Conservation (phyloP, 2,888 invertebrate genomes). For the Cinara cedri region DNA sequence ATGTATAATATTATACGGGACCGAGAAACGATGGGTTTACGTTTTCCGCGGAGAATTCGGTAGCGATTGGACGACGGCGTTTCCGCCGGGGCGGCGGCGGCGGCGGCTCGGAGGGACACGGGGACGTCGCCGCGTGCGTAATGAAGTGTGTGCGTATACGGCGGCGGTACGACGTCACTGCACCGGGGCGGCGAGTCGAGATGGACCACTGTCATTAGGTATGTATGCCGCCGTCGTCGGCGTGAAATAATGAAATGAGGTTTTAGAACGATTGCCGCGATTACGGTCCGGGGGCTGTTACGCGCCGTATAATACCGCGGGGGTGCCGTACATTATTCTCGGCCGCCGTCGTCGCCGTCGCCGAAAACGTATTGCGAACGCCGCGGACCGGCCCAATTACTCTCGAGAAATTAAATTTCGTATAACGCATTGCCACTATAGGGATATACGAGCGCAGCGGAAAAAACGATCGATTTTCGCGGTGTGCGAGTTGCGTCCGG, state of each 20-base stretch:
- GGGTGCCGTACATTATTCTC: slow-evolving; percentile 1
- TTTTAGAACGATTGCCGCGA: slow-evolving; percentile 36
- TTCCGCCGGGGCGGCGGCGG: not conserved
- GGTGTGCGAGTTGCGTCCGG: too few relatives aligned
- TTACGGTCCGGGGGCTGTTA: slow-evolving; percentile 31
- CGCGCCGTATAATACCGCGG: too few relatives aligned
- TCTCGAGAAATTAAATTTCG: slow-evolving; percentile 30
- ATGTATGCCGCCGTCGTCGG: too few relatives aligned
- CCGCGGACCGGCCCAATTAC: slow-evolving; percentile 19
- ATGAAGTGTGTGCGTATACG: slow-evolving; percentile 18
- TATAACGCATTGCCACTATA: too few relatives aligned
- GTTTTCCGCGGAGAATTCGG: slow-evolving; percentile 10
- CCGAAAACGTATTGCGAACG: slow-evolving; percentile 17
- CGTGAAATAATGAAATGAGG: slow-evolving; percentile 32
- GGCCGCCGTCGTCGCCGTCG: not conserved
- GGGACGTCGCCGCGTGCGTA: not conserved
- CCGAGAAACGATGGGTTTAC: not conserved
- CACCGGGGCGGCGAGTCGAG: not conserved
- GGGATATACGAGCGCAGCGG: not conserved
- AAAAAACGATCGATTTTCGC: slow-evolving; percentile 25
- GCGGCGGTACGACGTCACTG: not conserved
- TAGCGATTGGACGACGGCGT: slow-evolving; percentile 11
- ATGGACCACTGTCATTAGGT: slow-evolving; percentile 34
- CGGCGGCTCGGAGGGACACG: not conserved
- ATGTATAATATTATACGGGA: not conserved